Conservation (phyloP, 2,888 invertebrate species). For the Brassicogethes aeneus region DNA sequence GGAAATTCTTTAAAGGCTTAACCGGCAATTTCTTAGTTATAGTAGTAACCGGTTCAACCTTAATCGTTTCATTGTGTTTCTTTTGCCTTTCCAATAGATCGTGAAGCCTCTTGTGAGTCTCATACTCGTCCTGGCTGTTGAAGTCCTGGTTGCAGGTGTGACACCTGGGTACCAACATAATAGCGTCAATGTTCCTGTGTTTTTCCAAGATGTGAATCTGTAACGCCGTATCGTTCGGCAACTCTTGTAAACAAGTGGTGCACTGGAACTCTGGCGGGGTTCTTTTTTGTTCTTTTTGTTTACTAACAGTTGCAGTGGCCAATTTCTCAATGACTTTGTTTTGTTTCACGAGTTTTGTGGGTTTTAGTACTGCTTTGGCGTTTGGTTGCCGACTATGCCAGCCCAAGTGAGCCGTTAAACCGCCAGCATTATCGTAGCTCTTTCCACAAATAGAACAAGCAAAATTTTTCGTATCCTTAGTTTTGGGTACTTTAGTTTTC, state of each 20-base stretch:
- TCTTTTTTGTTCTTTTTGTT: slow-evolving; percentile 13
- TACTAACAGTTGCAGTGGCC: not conserved
- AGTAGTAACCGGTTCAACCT: not conserved
- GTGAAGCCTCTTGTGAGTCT: slow-evolving; percentile 47
- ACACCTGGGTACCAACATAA: slow-evolving; percentile 38
- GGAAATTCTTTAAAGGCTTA: slow-evolving; percentile 29
- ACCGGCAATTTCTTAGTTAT: not conserved
- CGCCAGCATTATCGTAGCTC: slow-evolving; percentile 48
- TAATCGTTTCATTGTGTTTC: slow-evolving; percentile 15
- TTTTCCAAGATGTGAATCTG: slow-evolving; percentile 37
- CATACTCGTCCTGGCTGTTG: slow-evolving; percentile 50
- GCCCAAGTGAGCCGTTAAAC: slow-evolving; percentile 53
- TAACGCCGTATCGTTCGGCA: slow-evolving; percentile 34
- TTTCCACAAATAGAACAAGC: slow-evolving; percentile 58
- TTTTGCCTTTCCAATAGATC: slow-evolving; percentile 37
- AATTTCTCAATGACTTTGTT: slow-evolving; percentile 9
- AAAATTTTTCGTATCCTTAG: slow-evolving; percentile 13
- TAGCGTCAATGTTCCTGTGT: slow-evolving; percentile 33
- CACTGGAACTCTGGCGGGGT: slow-evolving; percentile 29
- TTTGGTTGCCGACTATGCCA: slow-evolving; percentile 49
- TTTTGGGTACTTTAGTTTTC: slow-evolving; percentile 16
- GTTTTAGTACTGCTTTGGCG: slow-evolving; percentile 25
- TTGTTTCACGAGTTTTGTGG: slow-evolving; percentile 5
- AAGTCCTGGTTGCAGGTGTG: slow-evolving; percentile 54
- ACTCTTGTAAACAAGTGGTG: slow-evolving; percentile 24